Percentiles rank a stretch among this genome's conserved stretches.
Evolutionary conservation across 1,140 invertebrate genomes (phyloP).

Genomic region (Anadara kagoshimensis): DNA sequence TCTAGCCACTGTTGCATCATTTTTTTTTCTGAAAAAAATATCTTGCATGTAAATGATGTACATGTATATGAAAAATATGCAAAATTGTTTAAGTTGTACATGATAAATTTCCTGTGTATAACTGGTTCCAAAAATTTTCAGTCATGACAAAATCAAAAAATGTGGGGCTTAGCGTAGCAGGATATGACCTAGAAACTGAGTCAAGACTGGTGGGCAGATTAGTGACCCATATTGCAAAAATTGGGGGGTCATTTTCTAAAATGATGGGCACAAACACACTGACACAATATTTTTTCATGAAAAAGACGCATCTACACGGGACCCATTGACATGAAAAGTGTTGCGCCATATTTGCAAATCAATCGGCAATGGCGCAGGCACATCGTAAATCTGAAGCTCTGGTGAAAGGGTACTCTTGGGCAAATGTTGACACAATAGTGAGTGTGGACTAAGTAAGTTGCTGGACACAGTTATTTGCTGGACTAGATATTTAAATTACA

Average conservation of each 20-base stretch:
- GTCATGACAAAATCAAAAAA: not conserved
- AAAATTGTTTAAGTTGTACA: no score
- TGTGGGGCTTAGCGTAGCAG: not conserved
- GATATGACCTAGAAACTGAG: not conserved
- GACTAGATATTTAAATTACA: conserved; percentile 15
- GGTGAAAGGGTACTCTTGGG: not conserved
- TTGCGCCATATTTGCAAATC: no score
- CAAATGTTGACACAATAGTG: conserved; percentile 3
- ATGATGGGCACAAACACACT: no score
- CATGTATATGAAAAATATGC: conserved; percentile 4
- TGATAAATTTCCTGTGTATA: not conserved
- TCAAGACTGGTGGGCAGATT: no score
- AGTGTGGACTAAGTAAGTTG: not conserved
- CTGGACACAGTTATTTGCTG: conserved; percentile 1
- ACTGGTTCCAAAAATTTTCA: conserved; percentile 5
- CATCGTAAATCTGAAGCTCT: no score
- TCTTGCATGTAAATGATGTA: conserved; percentile 12
- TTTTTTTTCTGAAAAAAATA: conserved; percentile 13
- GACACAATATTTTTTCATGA: no score
- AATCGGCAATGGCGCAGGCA: no score
- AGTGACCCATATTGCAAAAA: no score
- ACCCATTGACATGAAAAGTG: no score
- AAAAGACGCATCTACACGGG: no score
- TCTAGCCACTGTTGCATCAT: conserved; percentile 15
- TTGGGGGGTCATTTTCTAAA: no score